A percentile compares a stretch with the other conserved stretches of the same genome.
Conservation (phyloP, 2,113 vertebrate species). For the Crotalus horridus region DNA sequence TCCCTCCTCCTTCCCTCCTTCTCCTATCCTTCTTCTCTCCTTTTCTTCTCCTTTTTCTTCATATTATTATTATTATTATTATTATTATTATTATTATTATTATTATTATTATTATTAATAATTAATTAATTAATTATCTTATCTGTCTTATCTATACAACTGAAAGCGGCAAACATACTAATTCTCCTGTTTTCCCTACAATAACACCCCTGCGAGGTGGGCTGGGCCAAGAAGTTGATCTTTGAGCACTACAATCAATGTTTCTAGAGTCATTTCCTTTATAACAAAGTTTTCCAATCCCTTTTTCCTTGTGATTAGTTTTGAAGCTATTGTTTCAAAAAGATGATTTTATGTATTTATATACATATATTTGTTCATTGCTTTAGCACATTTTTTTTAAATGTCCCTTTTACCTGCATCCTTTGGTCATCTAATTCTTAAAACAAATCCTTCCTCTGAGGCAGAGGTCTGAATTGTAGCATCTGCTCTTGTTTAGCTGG, state of each 20-base stretch:
- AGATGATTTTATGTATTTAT: background rate
- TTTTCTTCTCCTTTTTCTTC: too few species aligned
- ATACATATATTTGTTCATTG: background rate
- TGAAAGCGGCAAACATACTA: background rate
- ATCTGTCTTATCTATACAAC: background rate
- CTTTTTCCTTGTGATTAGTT: background rate
- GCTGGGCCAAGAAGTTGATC: background rate
- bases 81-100: too few species aligned
- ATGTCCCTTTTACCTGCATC: background rate
- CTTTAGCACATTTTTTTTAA: background rate
- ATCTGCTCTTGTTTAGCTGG: background rate
- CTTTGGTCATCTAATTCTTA: background rate
- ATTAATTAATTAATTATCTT: background rate
- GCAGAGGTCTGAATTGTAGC: background rate
- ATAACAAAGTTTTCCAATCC: background rate
- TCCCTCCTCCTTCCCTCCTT: too few species aligned
- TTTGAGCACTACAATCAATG: background rate
- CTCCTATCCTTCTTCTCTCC: too few species aligned
- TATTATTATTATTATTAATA: too few species aligned
- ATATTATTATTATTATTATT: too few species aligned
- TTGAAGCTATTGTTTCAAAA: background rate
- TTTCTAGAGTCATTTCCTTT: background rate
- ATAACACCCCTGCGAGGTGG: background rate
- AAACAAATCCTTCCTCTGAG: background rate
- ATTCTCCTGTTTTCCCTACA: background rate